Percentiles rank a stretch among this genome's conserved stretches.
Conservation (phyloP, 1,140 invertebrate species). For the Tetragnatha versicolor region DNA sequence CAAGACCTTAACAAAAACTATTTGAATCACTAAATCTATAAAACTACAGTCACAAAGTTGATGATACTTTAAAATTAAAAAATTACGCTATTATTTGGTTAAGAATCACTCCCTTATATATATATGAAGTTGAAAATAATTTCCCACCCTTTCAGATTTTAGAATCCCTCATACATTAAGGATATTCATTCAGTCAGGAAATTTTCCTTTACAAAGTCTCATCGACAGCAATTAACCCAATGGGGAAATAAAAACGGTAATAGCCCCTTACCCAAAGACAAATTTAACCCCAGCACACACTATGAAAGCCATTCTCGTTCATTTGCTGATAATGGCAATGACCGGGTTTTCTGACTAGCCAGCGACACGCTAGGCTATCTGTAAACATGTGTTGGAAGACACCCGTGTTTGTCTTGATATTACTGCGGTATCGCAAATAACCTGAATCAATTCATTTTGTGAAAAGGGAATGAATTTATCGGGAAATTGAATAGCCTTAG, state of each 20-base stretch:
- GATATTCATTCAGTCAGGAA: too few relatives aligned
- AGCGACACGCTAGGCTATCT: conserved; percentile 21
- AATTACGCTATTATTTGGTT: too few relatives aligned
- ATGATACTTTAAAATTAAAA: too few relatives aligned
- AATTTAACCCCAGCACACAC: background rate
- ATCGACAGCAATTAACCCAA: conserved; percentile 4
- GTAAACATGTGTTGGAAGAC: conserved; percentile 35
- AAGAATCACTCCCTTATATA: too few relatives aligned
- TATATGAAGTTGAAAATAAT: too few relatives aligned
- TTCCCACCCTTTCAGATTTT: too few relatives aligned
- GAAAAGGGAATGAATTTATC: conserved; percentile 40
- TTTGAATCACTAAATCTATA: too few relatives aligned
- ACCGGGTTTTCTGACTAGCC: conserved; percentile 18
- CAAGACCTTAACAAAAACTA: too few relatives aligned
- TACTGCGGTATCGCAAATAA: conserved; percentile 14
- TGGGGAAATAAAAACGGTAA: background rate
- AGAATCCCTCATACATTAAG: too few relatives aligned
- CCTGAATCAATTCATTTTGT: conserved; percentile 7
- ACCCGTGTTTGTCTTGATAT: conserved; percentile 28
- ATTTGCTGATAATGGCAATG: conserved; percentile 35
- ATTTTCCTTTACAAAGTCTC: too few relatives aligned
- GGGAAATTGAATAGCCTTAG: conserved; percentile 30
- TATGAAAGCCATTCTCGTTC: background rate
- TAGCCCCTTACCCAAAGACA: background rate
- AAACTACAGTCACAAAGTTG: too few relatives aligned